Evolutionary conservation across 64 coral and sea anemone species (phyloP).

Genomic region (Pocillopora damicornis): DNA sequence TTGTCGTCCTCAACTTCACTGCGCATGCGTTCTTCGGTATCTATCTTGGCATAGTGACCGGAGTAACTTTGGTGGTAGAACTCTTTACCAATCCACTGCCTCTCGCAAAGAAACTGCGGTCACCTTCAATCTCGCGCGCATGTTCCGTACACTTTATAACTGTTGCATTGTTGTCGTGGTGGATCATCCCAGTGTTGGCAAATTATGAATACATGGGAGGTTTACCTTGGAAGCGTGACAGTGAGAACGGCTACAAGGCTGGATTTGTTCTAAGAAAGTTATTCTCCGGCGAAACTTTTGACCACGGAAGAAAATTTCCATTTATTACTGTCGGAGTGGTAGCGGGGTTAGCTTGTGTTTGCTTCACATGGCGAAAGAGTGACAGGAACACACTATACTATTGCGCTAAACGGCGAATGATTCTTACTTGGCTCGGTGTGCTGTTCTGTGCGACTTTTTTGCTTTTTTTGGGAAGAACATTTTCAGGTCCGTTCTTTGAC

Average conservation of each 20-base stretch:
- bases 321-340: conserved; percentile 50
- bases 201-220: conserved; percentile 71
- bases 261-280: conserved; percentile 51
- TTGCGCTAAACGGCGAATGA: background rate
- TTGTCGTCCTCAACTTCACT: conserved; percentile 57
- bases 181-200: conserved; percentile 46
- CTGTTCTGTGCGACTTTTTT: conserved; percentile 36
- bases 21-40: conserved; percentile 71
- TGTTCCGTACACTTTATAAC: conserved; percentile 35
- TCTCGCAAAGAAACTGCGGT: background rate
- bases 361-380: background rate
- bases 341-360: conserved; percentile 36
- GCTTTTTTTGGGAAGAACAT: conserved; percentile 67
- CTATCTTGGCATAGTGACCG: conserved; percentile 45
- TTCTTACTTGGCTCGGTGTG: conserved; percentile 40
- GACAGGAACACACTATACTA: background rate
- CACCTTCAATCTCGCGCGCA: conserved; percentile 26
- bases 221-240: conserved; percentile 74
- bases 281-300: conserved; percentile 61
- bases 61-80: conserved; percentile 30
- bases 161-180: conserved; percentile 53
- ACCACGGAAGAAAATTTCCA: conserved; percentile 62
- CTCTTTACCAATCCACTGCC: background rate
- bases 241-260: conserved; percentile 39
- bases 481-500: conserved; percentile 57